Evolutionary conservation across 2,113 vertebrate genomes (phyloP).

Genomic region (Peucedramus taeniatus): DNA sequence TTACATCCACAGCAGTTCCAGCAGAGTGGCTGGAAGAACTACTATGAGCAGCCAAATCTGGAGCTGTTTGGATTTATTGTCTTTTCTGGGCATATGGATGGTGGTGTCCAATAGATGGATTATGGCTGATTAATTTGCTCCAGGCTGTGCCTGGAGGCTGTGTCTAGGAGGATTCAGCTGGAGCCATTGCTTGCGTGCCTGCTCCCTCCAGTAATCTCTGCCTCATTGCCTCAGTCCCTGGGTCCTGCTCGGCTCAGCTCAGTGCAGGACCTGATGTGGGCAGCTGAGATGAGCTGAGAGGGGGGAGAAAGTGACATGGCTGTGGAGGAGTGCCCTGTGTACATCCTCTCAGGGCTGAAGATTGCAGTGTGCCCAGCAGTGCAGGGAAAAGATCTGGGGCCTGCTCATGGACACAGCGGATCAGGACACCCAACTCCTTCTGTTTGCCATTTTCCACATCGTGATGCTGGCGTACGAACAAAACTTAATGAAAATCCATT

Average conservation of each 20-base stretch:
- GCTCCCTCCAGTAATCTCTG: not conserved
- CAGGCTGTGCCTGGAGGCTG: not conserved
- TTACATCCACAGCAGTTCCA: not conserved
- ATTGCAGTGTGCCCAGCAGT: not conserved
- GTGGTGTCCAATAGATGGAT: not conserved
- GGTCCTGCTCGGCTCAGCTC: not conserved
- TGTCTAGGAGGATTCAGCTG: not conserved
- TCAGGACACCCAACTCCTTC: not conserved
- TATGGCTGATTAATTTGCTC: not conserved
- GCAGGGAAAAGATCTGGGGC: accelerated
- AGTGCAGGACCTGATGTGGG: not conserved
- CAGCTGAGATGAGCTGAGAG: not conserved
- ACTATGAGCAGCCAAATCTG: not conserved
- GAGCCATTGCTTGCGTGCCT: not conserved
- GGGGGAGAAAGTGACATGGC: not conserved
- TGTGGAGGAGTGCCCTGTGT: not conserved
- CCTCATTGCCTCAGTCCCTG: not conserved
- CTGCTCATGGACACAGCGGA: not conserved
- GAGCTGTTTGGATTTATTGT: slow-evolving; percentile 8
- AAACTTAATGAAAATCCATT: not conserved
- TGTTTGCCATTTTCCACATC: not conserved
- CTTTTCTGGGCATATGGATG: not conserved
- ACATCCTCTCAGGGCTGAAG: accelerated
- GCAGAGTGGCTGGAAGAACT: not conserved
- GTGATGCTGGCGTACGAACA: accelerated